Base-by-base conservation (phyloP, 2,113 vertebrate species). In the Pseudorasbora parva region DNA sequence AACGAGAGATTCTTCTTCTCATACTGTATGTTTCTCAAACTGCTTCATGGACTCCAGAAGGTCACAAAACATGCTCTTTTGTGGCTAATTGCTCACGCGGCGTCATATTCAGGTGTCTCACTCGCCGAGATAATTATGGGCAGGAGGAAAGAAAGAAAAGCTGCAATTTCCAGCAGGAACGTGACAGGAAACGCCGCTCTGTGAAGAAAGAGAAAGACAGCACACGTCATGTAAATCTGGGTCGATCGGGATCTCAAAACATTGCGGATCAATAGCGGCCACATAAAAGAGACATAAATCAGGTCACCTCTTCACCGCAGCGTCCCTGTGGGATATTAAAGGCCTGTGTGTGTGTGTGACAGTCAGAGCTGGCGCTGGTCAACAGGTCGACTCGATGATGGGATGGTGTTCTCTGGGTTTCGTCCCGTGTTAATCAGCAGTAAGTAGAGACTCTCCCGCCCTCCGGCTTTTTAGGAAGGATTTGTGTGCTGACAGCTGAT, bases 401-500 rank as follows among this genome's bases (percentile, higher is more conserved):
- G 68, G 37, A 47, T 25, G 43, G 23, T 8, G 17, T 72, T 27
- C 71, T 8, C 30, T 5, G 19, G 1, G 33, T 41, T 41, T 68
- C 8, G 14, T 27, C 4, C 10, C 37, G 8, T 47, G 37, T 25
- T 43, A 4, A 72, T 47, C 43, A 47, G n/a, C 41, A 51, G 71
- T 49, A 19, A 19, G 51, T 51, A 19, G 45, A 4, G 43, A 14
- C 23, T 54, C 19, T 54, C 51, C 4, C 64, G 41, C 17, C 33
- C 8, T 33, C n/a, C 23, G 54, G 23, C 51, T 76, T 76, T 10
- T 78, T 60, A 60, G n/a, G 12, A 62, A 12, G 86, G 84, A 84
- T 71, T 82, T 85, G 68, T 45, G 37, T 75, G 51, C 51, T 59
- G 87, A 93, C 91, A 92, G 91, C 92, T 92, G 80, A 87, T 90